These are phyloP conservation scores for Aeoliscus strigatus DNA, from an alignment of 2,797 vertebrate genomes.

Conservation along the genomic window DNA sequence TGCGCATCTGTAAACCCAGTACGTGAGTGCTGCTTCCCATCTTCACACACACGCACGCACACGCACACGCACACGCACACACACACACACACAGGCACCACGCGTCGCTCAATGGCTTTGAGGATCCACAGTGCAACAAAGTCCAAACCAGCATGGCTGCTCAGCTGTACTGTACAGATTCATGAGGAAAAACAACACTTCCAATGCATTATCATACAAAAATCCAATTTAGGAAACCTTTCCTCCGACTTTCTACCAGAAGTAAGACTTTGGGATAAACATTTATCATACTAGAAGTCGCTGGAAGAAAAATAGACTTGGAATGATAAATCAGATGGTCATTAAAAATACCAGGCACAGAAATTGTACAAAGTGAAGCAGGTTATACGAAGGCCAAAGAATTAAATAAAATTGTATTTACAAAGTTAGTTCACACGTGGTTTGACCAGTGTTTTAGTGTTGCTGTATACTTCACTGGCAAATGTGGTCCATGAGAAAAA, in stretches of 20 bases:
- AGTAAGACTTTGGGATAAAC: constrained; percentile 37
- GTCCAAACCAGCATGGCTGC: constrained; percentile 41
- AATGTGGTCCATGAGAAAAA: constrained; percentile 40
- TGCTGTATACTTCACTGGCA: constrained; percentile 41
- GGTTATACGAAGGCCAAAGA: constrained; percentile 49
- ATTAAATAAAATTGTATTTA: constrained; percentile 66
- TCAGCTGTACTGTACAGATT: constrained; percentile 35
- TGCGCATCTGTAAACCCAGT: constrained; percentile 42
- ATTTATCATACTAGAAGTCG: constrained; percentile 43
- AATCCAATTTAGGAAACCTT: constrained; percentile 29
- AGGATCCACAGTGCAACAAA: constrained; percentile 64
- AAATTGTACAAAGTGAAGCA: constrained; percentile 45
- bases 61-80: constrained; percentile 44
- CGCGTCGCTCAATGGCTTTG: constrained; percentile 69
- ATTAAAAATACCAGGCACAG: constrained; percentile 50
- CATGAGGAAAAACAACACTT: constrained; percentile 1
- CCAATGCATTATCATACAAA: constrained; percentile 36
- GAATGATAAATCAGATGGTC: constrained; percentile 52
- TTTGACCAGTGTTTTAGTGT: constrained; percentile 76
- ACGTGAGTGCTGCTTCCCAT: constrained; percentile 27
- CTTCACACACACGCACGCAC: constrained; percentile 44
- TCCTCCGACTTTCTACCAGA: too few species aligned
- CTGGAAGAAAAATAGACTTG: constrained; percentile 42
- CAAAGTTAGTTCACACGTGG: constrained; percentile 53
- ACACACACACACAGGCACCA: constrained; percentile 45